Base-by-base conservation (phyloP, 2,888 invertebrate species). In the Pollenia griseotomentosa region DNA sequence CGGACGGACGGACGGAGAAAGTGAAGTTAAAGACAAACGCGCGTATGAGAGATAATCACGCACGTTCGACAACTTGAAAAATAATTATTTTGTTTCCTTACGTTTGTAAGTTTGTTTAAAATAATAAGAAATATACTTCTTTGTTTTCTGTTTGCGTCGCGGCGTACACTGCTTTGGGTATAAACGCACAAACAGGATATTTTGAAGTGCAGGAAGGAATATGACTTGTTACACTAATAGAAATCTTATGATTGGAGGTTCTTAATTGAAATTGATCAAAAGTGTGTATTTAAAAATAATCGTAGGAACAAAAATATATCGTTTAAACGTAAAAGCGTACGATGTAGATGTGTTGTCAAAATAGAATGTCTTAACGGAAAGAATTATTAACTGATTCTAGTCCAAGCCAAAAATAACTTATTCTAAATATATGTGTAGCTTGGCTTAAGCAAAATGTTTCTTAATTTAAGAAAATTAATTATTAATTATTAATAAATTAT, bases 11-110 rank as follows among this genome's bases (percentile, higher is more conserved):
- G 46, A 11, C 6, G 11, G 16, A 14, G 33, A 33, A 33, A 53
- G 44, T 40, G 14, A 73, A 55, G 40, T 53, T 68, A 8, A 53
- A 33, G 44, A 70, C 33, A 75, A 65, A 78, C 16, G 12, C 80
- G 65, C 59, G 40, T 73, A 48, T 57, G 48, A 23, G 48, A 88
- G 85, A 88, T 88, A 88, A 88, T 88, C 88, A 88, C 85, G 88
- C 89, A 89, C 88, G 89, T 89, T 88, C 89, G 85, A 88, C 89
- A 89, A 88, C 86, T 88, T 88, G 80, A 88, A 85, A 89, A 89
- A 87, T 87, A 87, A 87, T 87, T 87, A 86, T 75, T 83, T 88
- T 81, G 75, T 88, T 83, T 78, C 66, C 65, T 59, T 68, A 61
- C 59, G 61, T 78, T 75, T 77, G 57, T 77, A 51, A 61, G 51